phyloP scores from a whole-genome alignment of 2,797 vertebrate species.

The Bovichtus diacanthus region DNA sequence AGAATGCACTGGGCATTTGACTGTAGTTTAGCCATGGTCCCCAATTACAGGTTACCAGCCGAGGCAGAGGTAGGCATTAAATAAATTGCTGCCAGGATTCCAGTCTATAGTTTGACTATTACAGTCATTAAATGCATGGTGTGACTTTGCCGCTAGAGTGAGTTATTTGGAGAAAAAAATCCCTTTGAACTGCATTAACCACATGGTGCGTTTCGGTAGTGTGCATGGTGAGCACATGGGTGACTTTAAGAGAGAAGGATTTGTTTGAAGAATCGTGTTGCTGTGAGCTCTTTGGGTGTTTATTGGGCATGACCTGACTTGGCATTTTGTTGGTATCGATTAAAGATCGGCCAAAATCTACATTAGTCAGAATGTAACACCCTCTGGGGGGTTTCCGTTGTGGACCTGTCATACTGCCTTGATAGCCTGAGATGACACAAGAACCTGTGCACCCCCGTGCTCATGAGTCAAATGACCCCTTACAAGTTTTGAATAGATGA shows the following conservation, averaged over 20 bases:
- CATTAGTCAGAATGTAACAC: not conserved
- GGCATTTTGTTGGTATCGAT: conserved; percentile 19
- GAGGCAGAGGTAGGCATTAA: conserved; percentile 59
- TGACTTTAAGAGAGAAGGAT: not conserved
- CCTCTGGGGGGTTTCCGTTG: conserved; percentile 12
- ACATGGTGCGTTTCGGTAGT: conserved; percentile 28
- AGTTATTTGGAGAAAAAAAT: conserved; percentile 50
- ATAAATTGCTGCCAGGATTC: conserved; percentile 66
- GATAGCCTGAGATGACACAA: conserved; percentile 30
- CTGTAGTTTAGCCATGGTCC: conserved; percentile 57
- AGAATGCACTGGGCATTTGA: conserved; percentile 46
- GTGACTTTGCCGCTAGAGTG: conserved; percentile 57
- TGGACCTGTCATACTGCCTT: not conserved
- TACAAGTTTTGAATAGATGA: not conserved
- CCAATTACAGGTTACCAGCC: conserved; percentile 63
- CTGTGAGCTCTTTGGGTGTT: conserved; percentile 40
- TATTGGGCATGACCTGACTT: conserved; percentile 8
- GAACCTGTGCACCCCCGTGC: not conserved
- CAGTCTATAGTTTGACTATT: conserved; percentile 60
- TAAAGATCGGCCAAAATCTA: conserved; percentile 28
- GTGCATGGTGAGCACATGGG: conserved; percentile 69
- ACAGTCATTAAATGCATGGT: conserved; percentile 63
- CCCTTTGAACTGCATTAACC: conserved; percentile 62
- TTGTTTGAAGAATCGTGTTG: conserved; percentile 45
- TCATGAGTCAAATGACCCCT: conserved; percentile 36